Evolutionary conservation across 2,113 vertebrate species (phyloP).

Genomic region (Mixornis gularis): DNA sequence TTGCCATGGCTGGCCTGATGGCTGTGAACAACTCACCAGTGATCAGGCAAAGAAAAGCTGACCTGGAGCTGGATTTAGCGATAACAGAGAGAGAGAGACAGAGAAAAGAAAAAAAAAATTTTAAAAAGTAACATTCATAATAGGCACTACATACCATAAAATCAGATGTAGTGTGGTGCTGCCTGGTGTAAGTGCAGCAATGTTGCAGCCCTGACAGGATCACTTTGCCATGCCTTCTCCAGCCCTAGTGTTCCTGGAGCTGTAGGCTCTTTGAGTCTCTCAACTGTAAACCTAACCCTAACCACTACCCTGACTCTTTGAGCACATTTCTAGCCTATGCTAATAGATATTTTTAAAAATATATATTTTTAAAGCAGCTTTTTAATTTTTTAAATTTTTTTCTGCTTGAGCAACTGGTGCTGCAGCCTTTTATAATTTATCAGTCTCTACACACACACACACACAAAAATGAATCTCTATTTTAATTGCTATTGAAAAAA

Average conservation of each 20-base stretch:
- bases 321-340: neutral
- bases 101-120: neutral
- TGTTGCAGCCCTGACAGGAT: neutral
- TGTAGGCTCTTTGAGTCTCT: neutral
- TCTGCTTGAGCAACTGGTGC: neutral
- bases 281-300: neutral
- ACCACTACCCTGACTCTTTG: neutral
- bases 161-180: neutral
- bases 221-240: neutral
- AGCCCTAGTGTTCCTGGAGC: neutral
- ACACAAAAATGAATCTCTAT: neutral
- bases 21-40: neutral
- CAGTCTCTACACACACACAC: neutral
- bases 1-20: neutral
- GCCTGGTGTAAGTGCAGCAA: neutral
- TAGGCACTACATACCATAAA: neutral
- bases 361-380: neutral
- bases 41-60: neutral
- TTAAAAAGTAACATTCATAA: neutral
- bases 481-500: neutral
- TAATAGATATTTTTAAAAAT: neutral
- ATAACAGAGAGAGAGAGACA: neutral
- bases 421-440: neutral
- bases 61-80: neutral
- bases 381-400: neutral